Conservation (phyloP, 1,140 invertebrate genomes). For the Polypedilum vanderplanki region DNA sequence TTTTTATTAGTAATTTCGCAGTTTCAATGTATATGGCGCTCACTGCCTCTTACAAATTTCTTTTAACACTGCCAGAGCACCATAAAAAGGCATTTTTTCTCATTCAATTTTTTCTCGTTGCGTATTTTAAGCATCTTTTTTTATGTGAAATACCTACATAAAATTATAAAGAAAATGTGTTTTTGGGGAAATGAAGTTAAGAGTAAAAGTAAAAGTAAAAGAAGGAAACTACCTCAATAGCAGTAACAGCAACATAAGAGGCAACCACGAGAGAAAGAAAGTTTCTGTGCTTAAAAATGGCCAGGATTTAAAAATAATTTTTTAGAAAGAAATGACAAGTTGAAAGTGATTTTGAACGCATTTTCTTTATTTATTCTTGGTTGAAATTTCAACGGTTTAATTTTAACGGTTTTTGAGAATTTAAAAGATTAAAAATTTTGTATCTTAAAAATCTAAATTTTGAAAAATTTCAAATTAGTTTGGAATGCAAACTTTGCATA, state of each 20-base stretch:
- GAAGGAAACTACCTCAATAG: background rate
- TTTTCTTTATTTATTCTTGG: too few species aligned
- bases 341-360: background rate
- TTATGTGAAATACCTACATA: slow-evolving; percentile 24
- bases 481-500: too few species aligned
- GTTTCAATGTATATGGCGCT: background rate
- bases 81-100: slow-evolving; percentile 24
- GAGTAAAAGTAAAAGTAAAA: background rate
- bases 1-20: slow-evolving; percentile 29
- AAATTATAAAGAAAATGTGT: slow-evolving; percentile 29
- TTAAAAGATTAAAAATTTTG: too few species aligned
- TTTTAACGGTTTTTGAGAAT: too few species aligned
- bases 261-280: background rate
- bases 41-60: slow-evolving; percentile 21
- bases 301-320: too few species aligned
- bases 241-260: background rate
- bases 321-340: background rate
- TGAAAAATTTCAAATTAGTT: too few species aligned
- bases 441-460: too few species aligned
- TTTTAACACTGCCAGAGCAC: background rate
- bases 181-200: slow-evolving; percentile 23
- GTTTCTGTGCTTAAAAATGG: background rate
- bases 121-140: slow-evolving; percentile 29
- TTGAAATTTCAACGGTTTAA: too few species aligned
- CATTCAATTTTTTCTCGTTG: slow-evolving; percentile 2